Percentiles rank a stretch among this genome's conserved stretches.
phyloP scores from a whole-genome alignment of 2,888 invertebrate genomes.

The Hypselothyrea guttata region DNA sequence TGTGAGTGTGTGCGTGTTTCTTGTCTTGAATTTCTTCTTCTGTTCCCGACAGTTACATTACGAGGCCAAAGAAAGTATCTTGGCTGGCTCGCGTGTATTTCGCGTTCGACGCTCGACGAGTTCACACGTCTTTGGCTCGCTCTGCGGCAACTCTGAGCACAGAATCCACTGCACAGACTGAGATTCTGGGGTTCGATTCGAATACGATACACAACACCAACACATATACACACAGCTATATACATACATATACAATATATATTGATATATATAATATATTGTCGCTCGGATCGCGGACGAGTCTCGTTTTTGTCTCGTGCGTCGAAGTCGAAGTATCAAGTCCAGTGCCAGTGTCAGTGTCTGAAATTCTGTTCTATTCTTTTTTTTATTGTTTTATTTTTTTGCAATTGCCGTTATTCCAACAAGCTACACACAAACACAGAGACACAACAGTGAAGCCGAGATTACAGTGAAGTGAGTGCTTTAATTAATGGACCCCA shows the following conservation, averaged over 20 bases:
- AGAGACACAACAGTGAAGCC: constrained; percentile 20
- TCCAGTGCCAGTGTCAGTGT: constrained; percentile 55
- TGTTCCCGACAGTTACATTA: constrained; percentile 76
- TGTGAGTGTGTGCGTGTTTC: constrained; percentile 34
- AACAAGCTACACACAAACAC: constrained; percentile 24
- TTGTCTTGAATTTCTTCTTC: constrained; percentile 66
- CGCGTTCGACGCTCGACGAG: constrained; percentile 82
- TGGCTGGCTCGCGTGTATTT: constrained; percentile 81
- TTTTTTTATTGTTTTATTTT: constrained; percentile 46
- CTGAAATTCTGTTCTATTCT: constrained; percentile 48
- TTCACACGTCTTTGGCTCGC: constrained; percentile 80
- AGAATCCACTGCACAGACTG: constrained; percentile 18
- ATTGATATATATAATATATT: too few relatives aligned
- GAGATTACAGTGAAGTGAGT: constrained; percentile 68
- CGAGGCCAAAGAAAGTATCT: constrained; percentile 82
- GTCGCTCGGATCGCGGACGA: constrained; percentile 28
- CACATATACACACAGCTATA: too few relatives aligned
- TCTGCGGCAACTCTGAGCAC: constrained; percentile 46
- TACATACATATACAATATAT: too few relatives aligned
- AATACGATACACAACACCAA: constrained; percentile 11
- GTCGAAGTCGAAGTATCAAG: constrained; percentile 27
- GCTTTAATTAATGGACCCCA: constrained; percentile 35
- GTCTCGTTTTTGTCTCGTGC: constrained; percentile 59
- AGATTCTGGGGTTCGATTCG: constrained; percentile 31
- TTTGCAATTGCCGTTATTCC: constrained; percentile 62